Base-by-base conservation (phyloP, 2,797 vertebrate genomes). In the Emydoidea blandingii region DNA sequence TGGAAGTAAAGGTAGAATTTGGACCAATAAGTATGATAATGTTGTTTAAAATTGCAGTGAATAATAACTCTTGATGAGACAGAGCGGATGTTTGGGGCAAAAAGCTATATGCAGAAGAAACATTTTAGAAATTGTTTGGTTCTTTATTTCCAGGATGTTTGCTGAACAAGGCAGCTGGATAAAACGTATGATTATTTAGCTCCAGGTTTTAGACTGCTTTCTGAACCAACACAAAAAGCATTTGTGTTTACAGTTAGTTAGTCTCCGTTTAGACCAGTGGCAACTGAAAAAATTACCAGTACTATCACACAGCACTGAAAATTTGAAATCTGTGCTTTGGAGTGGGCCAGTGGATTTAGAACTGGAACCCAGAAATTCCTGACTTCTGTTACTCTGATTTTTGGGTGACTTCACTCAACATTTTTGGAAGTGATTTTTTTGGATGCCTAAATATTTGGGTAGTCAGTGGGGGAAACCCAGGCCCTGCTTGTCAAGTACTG, bases 281-380 rank as follows among this genome's bases (percentile, higher is more conserved):
- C 44, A 59, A 90, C 2, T 37, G 72, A 82, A 95, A 82, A 82
- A 94, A 92, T 68, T 37, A 72, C 18, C 52, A 76, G 15, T 6
- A 5, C 78, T 57, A 91, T 25, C 3, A 4, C 29, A 3, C 80
- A 41, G 23, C 14, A 15, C 15, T 44, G 2, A 12, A 25, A 89
- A 90, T 21, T 1, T 72, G 56, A 92, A 92, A 76, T 37, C 29
- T 89, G 1, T 29, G 29, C 12, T 6, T 15, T 11, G 44, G 29
- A 80, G 82, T 12, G 78, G 8, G 9, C 0, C 15, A n/a, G 11
- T 37, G 18, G 1, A 12, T 82, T 87, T 49, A 54, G 57, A 2
- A 44, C 3, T 0, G 0, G 29, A 49, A 5, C 85, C 54, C 0
- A 88, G 19, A 85, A 54, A 88, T 7, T 65, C 18, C 2, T 74